phyloP scores from a whole-genome alignment of 2,797 vertebrate genomes.

The Australoheros facetus region DNA sequence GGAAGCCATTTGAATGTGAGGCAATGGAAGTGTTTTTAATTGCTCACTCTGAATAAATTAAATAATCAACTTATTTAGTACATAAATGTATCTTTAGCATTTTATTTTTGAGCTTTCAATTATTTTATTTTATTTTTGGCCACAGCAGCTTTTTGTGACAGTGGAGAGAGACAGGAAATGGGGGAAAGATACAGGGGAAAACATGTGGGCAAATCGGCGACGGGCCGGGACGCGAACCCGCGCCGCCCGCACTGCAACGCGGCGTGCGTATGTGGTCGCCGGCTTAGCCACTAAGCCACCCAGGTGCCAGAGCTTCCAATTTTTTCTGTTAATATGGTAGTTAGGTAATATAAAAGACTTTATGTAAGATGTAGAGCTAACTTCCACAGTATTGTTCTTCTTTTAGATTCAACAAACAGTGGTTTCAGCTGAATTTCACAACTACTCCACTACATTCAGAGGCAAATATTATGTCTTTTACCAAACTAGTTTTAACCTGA shows the following conservation, averaged over 20 bases:
- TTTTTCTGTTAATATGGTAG: not conserved
- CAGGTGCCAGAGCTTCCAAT: no score
- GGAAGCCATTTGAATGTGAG: constrained; percentile 17
- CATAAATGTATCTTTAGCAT: not conserved
- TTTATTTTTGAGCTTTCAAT: not conserved
- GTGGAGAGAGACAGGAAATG: no score
- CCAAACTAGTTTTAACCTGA: no score
- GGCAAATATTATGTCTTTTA: no score
- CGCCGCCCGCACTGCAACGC: no score
- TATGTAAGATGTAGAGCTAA: not conserved
- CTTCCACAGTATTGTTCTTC: not conserved
- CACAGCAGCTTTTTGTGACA: no score
- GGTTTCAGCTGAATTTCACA: not conserved
- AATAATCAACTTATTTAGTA: not conserved
- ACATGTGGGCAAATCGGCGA: no score
- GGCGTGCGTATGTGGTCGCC: no score
- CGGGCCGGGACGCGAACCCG: no score
- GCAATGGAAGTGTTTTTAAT: not conserved
- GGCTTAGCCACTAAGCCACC: no score
- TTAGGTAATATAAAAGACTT: not conserved
- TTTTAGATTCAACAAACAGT: not conserved
- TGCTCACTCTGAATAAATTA: not conserved
- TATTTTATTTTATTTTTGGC: no score
- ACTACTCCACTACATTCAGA: not conserved
- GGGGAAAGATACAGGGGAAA: no score